Percentiles rank a stretch among this genome's conserved stretches.
Conservation (phyloP, 2,113 vertebrate species). For the Crotalus helleri region DNA sequence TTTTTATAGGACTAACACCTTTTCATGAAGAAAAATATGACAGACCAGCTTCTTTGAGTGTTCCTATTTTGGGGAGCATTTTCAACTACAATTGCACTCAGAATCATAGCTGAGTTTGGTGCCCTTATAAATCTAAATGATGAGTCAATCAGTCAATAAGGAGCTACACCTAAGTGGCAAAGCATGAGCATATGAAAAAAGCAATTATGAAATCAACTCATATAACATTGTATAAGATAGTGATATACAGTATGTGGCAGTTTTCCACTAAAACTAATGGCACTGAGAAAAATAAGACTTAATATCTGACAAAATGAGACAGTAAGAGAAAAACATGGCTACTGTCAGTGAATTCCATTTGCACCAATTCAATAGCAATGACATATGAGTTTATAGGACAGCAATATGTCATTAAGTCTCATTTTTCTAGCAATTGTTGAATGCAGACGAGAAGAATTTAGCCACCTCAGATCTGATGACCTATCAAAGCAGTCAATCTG, state of each 20-base stretch:
- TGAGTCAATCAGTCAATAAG: background rate
- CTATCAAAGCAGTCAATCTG: background rate
- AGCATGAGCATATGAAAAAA: background rate
- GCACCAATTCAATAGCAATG: background rate
- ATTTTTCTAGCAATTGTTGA: background rate
- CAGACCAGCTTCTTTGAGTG: background rate
- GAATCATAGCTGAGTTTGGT: background rate
- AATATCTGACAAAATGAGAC: background rate
- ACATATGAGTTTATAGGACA: background rate
- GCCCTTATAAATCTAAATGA: background rate
- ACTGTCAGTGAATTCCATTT: background rate
- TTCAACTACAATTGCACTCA: background rate
- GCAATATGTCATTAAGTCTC: background rate
- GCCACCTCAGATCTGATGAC: background rate
- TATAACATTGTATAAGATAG: background rate
- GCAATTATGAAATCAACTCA: background rate
- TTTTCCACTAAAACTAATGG: background rate
- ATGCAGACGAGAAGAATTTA: background rate
- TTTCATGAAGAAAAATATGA: background rate
- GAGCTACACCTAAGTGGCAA: background rate
- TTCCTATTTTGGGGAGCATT: background rate
- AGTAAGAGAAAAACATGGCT: constrained; percentile 1
- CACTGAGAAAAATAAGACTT: background rate
- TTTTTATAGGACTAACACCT: background rate
- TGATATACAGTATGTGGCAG: background rate